Conservation (phyloP, 1,140 invertebrate genomes). For the Lanistes nyassanus region DNA sequence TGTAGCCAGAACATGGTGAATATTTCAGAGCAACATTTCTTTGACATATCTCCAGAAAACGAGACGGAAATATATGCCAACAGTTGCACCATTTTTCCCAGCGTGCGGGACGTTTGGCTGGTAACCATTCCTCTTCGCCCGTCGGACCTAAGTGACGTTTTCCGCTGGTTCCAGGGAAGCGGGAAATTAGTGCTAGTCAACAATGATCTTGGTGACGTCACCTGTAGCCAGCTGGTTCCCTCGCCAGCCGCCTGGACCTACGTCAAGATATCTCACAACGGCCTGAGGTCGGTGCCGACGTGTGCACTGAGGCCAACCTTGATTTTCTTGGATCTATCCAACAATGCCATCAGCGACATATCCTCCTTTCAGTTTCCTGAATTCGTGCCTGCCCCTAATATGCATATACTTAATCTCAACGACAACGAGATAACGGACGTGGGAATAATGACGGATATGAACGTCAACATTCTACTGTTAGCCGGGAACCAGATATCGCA, state of each 20-base stretch:
- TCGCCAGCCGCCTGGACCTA: slow-evolving; percentile 1
- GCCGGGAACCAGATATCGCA: slow-evolving; percentile 8
- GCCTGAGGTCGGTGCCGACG: not conserved
- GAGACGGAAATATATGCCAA: not conserved
- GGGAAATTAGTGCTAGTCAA: not conserved
- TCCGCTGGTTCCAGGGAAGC: slow-evolving; percentile 13
- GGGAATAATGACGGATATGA: slow-evolving; percentile 13
- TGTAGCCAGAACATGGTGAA: not conserved
- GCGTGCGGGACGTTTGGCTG: slow-evolving; percentile 1
- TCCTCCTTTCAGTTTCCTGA: slow-evolving; percentile 9
- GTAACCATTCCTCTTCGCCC: not conserved
- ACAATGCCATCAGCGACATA: slow-evolving; percentile 13
- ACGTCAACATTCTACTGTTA: not conserved
- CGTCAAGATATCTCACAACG: not conserved
- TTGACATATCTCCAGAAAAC: not conserved
- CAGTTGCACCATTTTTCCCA: slow-evolving; percentile 1
- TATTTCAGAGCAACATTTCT: no score
- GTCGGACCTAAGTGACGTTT: not conserved
- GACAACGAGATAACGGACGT: slow-evolving; percentile 17
- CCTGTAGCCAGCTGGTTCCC: slow-evolving; percentile 5
- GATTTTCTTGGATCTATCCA: not conserved
- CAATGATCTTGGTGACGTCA: slow-evolving; percentile 2
- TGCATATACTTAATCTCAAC: slow-evolving; percentile 5
- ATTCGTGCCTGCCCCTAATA: not conserved
- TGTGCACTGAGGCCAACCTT: slow-evolving; percentile 1